Conservation (phyloP, 2,113 vertebrate genomes). For the Rhea americana region DNA sequence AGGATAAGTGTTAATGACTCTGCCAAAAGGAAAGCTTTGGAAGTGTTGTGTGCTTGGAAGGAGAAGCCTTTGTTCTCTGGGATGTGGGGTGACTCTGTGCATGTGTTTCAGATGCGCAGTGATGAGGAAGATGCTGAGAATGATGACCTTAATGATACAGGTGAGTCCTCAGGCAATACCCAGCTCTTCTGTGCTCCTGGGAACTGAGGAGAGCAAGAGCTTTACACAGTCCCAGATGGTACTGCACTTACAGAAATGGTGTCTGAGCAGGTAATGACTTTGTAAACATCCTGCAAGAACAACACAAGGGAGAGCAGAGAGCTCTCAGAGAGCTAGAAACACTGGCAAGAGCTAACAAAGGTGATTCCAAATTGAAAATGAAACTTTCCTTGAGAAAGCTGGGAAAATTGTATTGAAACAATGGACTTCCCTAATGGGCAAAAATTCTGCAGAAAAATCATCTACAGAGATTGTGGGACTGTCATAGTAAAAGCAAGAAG, state of each 20-base stretch:
- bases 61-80: not conserved
- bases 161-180: conserved; percentile 56
- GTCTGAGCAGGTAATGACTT: not conserved
- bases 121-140: conserved; percentile 82
- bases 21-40: not conserved
- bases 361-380: not conserved
- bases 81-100: not conserved
- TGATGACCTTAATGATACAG: conserved; percentile 73
- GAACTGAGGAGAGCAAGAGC: not conserved
- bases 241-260: not conserved
- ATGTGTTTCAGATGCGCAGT: conserved; percentile 71
- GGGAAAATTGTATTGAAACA: not conserved
- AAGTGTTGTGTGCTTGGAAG: not conserved
- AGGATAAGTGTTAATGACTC: not conserved
- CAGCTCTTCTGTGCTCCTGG: not conserved
- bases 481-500: not conserved
- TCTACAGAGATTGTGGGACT: not conserved
- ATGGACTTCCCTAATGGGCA: not conserved
- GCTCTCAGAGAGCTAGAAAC: not conserved
- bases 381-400: not conserved
- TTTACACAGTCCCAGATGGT: not conserved
- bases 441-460: not conserved
- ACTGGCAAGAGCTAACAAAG: not conserved
- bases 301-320: not conserved
- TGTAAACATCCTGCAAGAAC: not conserved